Evolutionary conservation across 1,140 invertebrate species (phyloP).

Genomic region (Pseudomyrmex pallidus): DNA sequence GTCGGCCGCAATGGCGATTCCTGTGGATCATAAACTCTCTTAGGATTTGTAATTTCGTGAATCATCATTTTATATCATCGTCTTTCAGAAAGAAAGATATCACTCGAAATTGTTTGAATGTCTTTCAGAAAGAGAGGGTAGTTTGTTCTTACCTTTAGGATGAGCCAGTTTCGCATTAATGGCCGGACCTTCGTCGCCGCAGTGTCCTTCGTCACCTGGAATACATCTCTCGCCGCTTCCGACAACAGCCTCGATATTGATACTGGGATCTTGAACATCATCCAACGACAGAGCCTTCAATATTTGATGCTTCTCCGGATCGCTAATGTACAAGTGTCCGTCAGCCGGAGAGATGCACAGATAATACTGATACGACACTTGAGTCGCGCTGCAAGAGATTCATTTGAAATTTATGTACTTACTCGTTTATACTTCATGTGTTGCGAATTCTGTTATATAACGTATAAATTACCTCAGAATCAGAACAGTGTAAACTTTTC

Average conservation of each 20-base stretch:
- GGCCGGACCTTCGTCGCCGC: constrained; percentile 97
- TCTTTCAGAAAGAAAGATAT: neutral
- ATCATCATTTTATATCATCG: neutral
- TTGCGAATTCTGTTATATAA: neutral
- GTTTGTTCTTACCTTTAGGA: constrained; percentile 92
- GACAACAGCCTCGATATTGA: constrained; percentile 95
- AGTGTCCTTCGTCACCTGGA: constrained; percentile 95
- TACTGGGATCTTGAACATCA: constrained; percentile 91
- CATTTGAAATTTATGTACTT: neutral
- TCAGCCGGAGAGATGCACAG: constrained; percentile 97
- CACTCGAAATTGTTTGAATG: neutral
- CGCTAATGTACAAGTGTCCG: constrained; percentile 97
- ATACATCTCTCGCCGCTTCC: constrained; percentile 98
- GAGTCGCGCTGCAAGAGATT: constrained; percentile 89
- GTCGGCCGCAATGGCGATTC: constrained; percentile 94
- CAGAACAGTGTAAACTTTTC: constrained; percentile 96
- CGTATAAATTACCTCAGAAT: constrained; percentile 91
- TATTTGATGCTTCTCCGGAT: constrained; percentile 96
- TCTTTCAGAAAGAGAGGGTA: neutral
- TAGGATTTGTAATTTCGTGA: too few species aligned
- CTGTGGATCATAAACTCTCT: constrained; percentile 79
- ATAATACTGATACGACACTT: constrained; percentile 98
- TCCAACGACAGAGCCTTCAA: constrained; percentile 90
- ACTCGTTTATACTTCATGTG: neutral
- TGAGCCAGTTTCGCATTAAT: constrained; percentile 95